phyloP scores from a whole-genome alignment of 2,888 invertebrate species.

The Callosobruchus maculatus region DNA sequence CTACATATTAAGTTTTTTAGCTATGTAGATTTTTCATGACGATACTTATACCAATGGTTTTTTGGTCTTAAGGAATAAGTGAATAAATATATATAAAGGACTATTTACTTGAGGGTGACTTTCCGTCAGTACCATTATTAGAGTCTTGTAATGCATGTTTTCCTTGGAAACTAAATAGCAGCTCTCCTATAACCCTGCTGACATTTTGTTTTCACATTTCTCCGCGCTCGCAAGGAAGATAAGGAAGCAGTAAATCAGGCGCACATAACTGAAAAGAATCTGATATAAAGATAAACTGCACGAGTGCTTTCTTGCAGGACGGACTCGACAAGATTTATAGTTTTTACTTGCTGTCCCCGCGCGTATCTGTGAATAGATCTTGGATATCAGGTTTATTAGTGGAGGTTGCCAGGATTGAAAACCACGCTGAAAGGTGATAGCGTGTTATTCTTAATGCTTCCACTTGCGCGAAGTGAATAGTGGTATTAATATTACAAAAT shows the following conservation, averaged over 20 bases:
- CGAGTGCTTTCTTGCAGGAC: constrained; percentile 24
- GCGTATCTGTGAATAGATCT: constrained; percentile 15
- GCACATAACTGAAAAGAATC: constrained; percentile 28
- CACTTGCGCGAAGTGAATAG: neutral
- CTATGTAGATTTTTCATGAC: no score
- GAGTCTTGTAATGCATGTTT: no score
- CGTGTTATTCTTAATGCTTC: neutral
- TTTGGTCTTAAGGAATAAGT: no score
- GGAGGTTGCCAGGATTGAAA: neutral
- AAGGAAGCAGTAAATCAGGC: constrained; percentile 34
- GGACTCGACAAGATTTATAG: constrained; percentile 22
- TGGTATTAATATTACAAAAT: neutral
- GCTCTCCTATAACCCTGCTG: constrained; percentile 20
- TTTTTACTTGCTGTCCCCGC: constrained; percentile 25
- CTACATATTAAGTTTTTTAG: no score
- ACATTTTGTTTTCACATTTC: constrained; percentile 31
- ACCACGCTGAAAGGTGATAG: neutral
- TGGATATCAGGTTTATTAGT: constrained; percentile 21
- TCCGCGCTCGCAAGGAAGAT: constrained; percentile 18
- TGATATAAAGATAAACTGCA: constrained; percentile 35
- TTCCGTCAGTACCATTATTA: no score
- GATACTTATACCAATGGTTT: no score
- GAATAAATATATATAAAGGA: no score
- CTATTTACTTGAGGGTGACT: no score
- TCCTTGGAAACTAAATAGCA: neutral